Evolutionary conservation across 2,113 vertebrate genomes (phyloP).

Genomic region (Hippocampus comes): DNA sequence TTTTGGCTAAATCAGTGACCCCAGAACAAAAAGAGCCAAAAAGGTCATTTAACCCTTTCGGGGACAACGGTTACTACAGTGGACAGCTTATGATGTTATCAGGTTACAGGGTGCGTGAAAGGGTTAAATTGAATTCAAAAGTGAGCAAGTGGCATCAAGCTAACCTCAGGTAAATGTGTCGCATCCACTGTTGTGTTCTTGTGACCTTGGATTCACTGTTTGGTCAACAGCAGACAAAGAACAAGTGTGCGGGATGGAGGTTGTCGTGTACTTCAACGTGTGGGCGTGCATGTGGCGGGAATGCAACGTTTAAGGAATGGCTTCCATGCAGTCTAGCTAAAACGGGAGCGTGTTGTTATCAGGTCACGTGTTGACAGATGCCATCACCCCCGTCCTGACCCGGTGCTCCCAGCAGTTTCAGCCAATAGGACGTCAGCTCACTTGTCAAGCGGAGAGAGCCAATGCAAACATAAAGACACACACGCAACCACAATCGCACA

Average conservation of each 20-base stretch:
- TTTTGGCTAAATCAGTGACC: no score
- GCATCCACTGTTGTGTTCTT: constrained; percentile 49
- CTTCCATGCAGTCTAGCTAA: background rate
- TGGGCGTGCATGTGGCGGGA: background rate
- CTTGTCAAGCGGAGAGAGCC: constrained; percentile 1
- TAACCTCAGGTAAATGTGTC: constrained; percentile 53
- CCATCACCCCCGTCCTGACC: constrained; percentile 31
- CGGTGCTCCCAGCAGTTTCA: constrained; percentile 7
- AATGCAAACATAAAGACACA: background rate
- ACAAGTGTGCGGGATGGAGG: background rate
- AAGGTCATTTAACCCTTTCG: background rate
- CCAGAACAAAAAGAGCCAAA: background rate
- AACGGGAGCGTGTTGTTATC: constrained; percentile 36
- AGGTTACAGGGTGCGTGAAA: no score
- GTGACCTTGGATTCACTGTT: constrained; percentile 42
- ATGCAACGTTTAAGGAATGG: background rate
- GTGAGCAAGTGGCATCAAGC: background rate
- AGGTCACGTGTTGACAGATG: constrained; percentile 6
- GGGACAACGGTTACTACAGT: no score
- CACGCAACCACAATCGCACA: background rate
- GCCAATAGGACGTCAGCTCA: background rate
- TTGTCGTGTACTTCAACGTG: background rate
- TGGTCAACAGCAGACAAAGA: constrained; percentile 17
- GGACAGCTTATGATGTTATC: no score
- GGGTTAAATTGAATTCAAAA: no score